Percentiles rank a stretch among this genome's conserved stretches.
Conservation (phyloP, 2,113 vertebrate genomes). For the Pagrus major region DNA sequence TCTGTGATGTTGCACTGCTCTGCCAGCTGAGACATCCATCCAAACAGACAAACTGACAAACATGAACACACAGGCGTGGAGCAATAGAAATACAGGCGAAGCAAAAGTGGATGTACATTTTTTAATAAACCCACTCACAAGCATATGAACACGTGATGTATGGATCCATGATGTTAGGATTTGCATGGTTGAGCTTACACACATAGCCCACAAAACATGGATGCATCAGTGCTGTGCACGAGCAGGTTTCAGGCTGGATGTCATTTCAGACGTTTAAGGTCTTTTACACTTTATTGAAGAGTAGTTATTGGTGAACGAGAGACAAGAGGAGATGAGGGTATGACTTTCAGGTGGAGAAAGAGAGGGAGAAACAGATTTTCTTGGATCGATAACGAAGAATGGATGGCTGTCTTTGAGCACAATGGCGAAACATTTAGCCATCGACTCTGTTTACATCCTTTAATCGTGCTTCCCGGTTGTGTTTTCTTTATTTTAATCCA, state of each 20-base stretch:
- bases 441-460: not conserved
- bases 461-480: not conserved
- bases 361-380: not conserved
- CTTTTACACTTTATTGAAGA: not conserved
- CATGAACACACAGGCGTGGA: conserved; percentile 32
- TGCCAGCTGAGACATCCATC: conserved; percentile 69
- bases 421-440: not conserved
- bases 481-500: not conserved
- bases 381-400: not conserved
- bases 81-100: conserved; percentile 4
- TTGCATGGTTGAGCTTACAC: not conserved
- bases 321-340: not conserved
- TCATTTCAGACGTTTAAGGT: not conserved
- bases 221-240: not conserved
- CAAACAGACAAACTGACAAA: conserved; percentile 59
- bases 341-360: not conserved
- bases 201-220: no score
- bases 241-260: no score
- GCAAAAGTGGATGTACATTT: conserved; percentile 31
- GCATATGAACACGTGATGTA: not conserved
- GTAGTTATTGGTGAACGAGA: not conserved
- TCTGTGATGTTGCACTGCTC: conserved; percentile 62
- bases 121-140: conserved; percentile 4
- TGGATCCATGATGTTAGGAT: not conserved
- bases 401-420: not conserved